Percentiles rank a stretch among this genome's conserved stretches.
Evolutionary conservation across 1,140 invertebrate species (phyloP).

Genomic region (Periplaneta americana): DNA sequence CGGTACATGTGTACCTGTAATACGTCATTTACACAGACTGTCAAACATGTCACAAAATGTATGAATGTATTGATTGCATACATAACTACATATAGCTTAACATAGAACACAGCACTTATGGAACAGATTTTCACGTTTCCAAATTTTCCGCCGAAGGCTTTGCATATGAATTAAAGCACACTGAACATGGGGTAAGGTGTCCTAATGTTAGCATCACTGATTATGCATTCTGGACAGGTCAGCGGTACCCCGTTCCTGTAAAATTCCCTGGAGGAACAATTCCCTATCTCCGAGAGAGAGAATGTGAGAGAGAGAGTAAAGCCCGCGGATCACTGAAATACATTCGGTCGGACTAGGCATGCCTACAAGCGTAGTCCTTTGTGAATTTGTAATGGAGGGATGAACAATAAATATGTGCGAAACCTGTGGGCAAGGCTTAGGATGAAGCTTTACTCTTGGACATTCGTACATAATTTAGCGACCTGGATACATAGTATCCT

Average conservation of each 20-base stretch:
- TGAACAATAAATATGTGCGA: background rate
- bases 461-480: background rate
- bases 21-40: too few species aligned
- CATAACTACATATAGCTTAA: too few species aligned
- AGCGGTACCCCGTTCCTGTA: background rate
- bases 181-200: background rate
- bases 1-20: too few species aligned
- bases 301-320: background rate
- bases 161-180: background rate
- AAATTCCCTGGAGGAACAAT: background rate
- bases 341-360: background rate
- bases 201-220: background rate
- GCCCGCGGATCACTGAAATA: background rate
- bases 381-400: background rate
- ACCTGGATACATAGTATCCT: background rate
- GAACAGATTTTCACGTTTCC: too few species aligned
- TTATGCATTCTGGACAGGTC: background rate
- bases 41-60: too few species aligned
- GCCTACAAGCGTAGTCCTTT: background rate
- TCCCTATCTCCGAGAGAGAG: background rate
- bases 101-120: too few species aligned
- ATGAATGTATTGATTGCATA: too few species aligned
- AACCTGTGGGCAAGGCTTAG: background rate
- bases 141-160: too few species aligned
- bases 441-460: background rate